Evolutionary conservation across 2,113 vertebrate genomes (phyloP), one percentile per base, ranked within the genome.

Genomic region (Entomyzon cyanotis): DNA sequence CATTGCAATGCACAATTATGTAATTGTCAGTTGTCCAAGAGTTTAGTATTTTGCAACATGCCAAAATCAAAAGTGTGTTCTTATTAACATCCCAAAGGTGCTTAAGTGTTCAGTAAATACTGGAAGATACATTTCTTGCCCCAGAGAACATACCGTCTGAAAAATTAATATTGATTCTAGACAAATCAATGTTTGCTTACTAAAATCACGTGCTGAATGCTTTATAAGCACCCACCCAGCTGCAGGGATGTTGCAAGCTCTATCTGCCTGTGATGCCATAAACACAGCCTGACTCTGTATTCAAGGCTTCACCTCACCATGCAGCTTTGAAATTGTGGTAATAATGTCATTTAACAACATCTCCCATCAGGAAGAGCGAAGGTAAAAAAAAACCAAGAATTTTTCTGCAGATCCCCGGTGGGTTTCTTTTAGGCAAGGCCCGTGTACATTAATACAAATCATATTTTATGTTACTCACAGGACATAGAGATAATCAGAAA

Each of bases 401-500:
- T 87, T 90, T 44, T 56, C 53, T 67, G 44, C 79, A 55, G 69
- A 49, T 73, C 47, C 77, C 85, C 85, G 30, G 1, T 31, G 92
- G 80, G 56, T 77, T 96, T 94, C 89, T 94, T 87, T 74, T 81
- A 84, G 94, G 75, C 93, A 69, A 95, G 88, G 50, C 30, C 87
- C 58, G 6, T 27, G 87, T 93, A 81, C 94, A 94, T 96, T 96
- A 96, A 96, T 96, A 97, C 92, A 97, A 97, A 97, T 97, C 96
- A 91, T 97, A 94, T 94, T 97, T 97, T 96, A 97, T 96, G 94
- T 97, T 96, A 75, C 95, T 95, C 96, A 94, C 95, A 95, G 96
- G 94, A 96, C 96, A 96, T 0, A 74, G 97, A 97, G 97, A 98
- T 98, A 98, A 97, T 98, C 97, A 97, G 95, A 98, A 97, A 97